phyloP scores from a whole-genome alignment of 2,888 invertebrate genomes.

The Drosophila longiperda region DNA sequence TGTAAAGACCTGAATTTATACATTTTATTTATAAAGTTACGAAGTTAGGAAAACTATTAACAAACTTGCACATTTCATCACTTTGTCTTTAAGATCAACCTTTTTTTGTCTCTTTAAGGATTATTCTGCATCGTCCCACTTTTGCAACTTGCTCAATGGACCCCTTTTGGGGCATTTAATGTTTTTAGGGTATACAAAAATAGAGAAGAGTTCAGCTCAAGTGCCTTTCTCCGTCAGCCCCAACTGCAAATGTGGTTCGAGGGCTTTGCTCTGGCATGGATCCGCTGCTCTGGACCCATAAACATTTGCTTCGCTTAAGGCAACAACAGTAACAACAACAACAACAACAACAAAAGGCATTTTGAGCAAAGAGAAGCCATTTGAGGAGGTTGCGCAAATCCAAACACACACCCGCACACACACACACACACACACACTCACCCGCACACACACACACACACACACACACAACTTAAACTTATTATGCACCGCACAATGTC shows the following conservation, averaged over 20 bases:
- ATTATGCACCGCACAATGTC: constrained; percentile 56
- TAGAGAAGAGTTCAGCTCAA: constrained; percentile 56
- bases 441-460: constrained; percentile 18
- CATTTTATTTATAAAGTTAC: too few relatives aligned
- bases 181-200: constrained; percentile 20
- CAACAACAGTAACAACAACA: constrained; percentile 31
- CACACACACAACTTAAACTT: constrained; percentile 35
- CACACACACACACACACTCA: constrained; percentile 8
- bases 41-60: not conserved
- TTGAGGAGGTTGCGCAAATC: constrained; percentile 10
- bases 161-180: not conserved
- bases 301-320: constrained; percentile 39
- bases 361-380: constrained; percentile 45
- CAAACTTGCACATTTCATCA: not conserved
- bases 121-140: not conserved
- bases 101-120: not conserved
- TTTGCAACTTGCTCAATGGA: not conserved
- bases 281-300: constrained; percentile 40
- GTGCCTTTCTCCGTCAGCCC: constrained; percentile 68
- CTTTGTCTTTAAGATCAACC: not conserved
- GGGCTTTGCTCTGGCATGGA: constrained; percentile 45
- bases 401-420: constrained; percentile 20
- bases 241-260: constrained; percentile 34
- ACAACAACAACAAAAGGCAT: constrained; percentile 25
- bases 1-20: too few relatives aligned